A percentile compares a stretch with the other conserved stretches of the same genome.
These are phyloP conservation scores for Augochlora pura DNA, from an alignment of 1,140 invertebrate genomes.

Conservation along the genomic window DNA sequence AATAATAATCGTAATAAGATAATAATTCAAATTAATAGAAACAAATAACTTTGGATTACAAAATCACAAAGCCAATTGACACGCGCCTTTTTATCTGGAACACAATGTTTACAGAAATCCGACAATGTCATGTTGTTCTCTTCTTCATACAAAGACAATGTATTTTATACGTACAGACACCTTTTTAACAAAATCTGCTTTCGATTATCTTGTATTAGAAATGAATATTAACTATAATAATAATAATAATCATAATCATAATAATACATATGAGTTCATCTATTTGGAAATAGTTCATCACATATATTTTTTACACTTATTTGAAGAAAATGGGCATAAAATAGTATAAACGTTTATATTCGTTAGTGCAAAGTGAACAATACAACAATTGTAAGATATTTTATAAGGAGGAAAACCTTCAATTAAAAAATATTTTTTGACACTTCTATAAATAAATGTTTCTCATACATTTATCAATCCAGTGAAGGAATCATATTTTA, in stretches of 20 bases:
- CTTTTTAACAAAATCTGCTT: conserved; percentile 18
- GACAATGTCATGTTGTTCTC: conserved; percentile 60
- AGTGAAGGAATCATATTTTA: conserved; percentile 13
- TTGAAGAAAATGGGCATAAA: conserved; percentile 22
- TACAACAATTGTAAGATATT: conserved; percentile 40
- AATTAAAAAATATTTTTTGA: conserved; percentile 32
- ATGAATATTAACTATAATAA: conserved; percentile 9
- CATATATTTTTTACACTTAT: conserved; percentile 27
- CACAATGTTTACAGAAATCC: conserved; percentile 51
- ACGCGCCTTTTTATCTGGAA: conserved; percentile 53
- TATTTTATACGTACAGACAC: conserved; percentile 24
- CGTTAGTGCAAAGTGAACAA: conserved; percentile 49
- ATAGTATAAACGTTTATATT: conserved; percentile 29
- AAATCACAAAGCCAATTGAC: conserved; percentile 64
- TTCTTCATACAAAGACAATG: conserved; percentile 42
- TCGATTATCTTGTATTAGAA: conserved; percentile 17
- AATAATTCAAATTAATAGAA: conserved; percentile 56
- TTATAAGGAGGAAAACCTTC: conserved; percentile 36
- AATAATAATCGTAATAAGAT: conserved; percentile 19
- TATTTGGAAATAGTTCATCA: conserved; percentile 11
- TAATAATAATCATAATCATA: conserved; percentile 15
- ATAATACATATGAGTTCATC: conserved; percentile 5
- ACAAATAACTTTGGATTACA: conserved; percentile 67
- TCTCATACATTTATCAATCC: conserved; percentile 9
- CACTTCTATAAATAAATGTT: conserved; percentile 29